Base-by-base conservation (phyloP, 2,888 invertebrate species). In the Polymixis lichenea region DNA sequence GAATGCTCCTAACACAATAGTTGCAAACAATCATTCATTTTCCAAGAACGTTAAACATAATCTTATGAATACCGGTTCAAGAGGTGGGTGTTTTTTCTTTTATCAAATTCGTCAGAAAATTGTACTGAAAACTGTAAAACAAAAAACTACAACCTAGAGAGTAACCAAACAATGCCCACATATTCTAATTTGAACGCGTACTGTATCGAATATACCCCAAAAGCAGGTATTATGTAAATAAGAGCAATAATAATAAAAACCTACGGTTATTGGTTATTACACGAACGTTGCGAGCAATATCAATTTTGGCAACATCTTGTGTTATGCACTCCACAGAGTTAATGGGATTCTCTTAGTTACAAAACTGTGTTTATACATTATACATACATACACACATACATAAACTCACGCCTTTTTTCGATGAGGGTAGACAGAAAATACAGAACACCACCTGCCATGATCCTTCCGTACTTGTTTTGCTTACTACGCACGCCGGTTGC, bases 291-390 rank as follows among this genome's bases (percentile, higher is more conserved):
- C 51, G 68, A 64, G 74, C 75, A 75, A 84, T 84, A 87, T 81
- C 78, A 76, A 80, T 83, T 87, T 83, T 82, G 85, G 77, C 60
- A 78, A 84, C 85, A 80, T 86, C 80, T 83, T 81, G 84, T 76
- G 61, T 78, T 61, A 78, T 78, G 76, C 77, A 69, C 51, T 84
- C 55, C 32, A 22, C 32, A n/a, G 22, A 75, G 68, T 53, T 72
- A 83, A 83, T 85, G 61, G 64, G 22, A 71, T 70, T 69, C 61
- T 73, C 49, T 77, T 76, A 72, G 32, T 64, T 46, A 61, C 51
- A 46, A 62, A 71, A 81, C 46, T 43, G 60, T 77, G 17, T 73
- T 55, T 61, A 25, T 43, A 55, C 28, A 19, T 32, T n/a, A n/a
- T n/a, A n/a, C n/a, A n/a, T n/a, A n/a, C 11, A n/a, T 28, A 22